Base-by-base conservation (phyloP, 1,140 invertebrate species). In the Drosophila lacteicornis region DNA sequence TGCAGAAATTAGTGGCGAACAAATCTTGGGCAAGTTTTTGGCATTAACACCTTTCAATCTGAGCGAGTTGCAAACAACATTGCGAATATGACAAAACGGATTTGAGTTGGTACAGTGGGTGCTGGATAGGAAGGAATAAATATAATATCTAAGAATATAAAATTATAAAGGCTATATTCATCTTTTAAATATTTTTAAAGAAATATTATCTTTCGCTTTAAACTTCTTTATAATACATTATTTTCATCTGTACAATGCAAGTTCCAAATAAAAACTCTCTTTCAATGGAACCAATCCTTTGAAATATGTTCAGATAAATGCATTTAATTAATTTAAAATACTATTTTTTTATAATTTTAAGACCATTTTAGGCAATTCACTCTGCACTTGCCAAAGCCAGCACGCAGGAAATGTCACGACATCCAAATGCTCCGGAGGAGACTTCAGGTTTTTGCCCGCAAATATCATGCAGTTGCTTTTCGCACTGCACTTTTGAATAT, bases 1-100 rank as follows among this genome's bases (percentile, higher is more conserved):
- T 74, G 78, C 83, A 78, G 73, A 88, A 88, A 87, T 87, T 87
- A 88, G 84, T 51, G 78, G 67, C 79, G 84, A 78, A 87, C 83
- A 87, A 87, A 87, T 87, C 83, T 87, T 87, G 83, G 75, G 83
- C 84, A 88, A 78, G 80, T 88, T 88, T 88, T 79, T 88, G 84
- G 84, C 85, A 88, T 88, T 88, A 88, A 88, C 84, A 88, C 85
- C 84, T 88, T 90, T 88, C 84, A 75, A 88, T 88, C 84, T 87
- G 77, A 51, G 59, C 70, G 60, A 51, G 49, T 65, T 55, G 59
- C 78, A 75, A 78, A 74, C 57, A 83, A 84, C 75, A 69, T 80
- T 84, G 73, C 66, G 61, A 78, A 85, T 80, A 76, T 80, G 71
- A 58, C 71, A 53, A 47, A 65, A 66, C 33, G 51, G 27, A 75